Percentiles rank a stretch among this genome's conserved stretches.
Conservation (phyloP, 2,888 invertebrate species). For the Temnothorax rugatulus region DNA sequence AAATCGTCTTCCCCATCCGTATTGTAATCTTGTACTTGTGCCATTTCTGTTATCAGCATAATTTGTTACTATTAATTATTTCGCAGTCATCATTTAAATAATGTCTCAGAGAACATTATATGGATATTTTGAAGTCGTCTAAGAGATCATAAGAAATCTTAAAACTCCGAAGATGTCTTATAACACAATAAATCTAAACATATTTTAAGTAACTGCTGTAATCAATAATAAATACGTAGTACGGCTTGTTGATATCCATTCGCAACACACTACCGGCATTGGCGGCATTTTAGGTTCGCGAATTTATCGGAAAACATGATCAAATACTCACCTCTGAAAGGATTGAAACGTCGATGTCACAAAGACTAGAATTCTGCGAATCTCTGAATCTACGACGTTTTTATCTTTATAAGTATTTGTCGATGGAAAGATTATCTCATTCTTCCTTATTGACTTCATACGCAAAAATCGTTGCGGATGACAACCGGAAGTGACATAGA, state of each 20-base stretch:
- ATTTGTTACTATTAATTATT: neutral
- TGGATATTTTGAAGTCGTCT: neutral
- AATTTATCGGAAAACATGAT: neutral
- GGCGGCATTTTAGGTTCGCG: neutral
- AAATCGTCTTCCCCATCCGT: conserved; percentile 31
- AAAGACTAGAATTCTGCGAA: too few species aligned
- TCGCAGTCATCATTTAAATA: neutral
- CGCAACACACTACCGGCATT: neutral
- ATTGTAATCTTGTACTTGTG: conserved; percentile 5
- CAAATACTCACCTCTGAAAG: too few species aligned
- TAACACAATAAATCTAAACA: neutral
- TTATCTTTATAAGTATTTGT: too few species aligned
- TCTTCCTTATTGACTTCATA: too few species aligned
- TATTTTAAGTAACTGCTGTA: conserved; percentile 1
- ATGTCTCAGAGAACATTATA: neutral
- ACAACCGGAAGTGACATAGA: too few species aligned
- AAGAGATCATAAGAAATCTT: neutral
- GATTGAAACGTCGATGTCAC: too few species aligned
- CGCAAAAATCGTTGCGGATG: too few species aligned
- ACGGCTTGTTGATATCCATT: neutral
- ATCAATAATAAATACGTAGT: neutral
- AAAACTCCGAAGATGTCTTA: neutral
- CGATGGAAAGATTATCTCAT: too few species aligned
- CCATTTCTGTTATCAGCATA: conserved; percentile 47
- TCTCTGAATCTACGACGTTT: too few species aligned